Conservation (phyloP, 2,113 vertebrate species). For the Romanogobio albipinnatus region DNA sequence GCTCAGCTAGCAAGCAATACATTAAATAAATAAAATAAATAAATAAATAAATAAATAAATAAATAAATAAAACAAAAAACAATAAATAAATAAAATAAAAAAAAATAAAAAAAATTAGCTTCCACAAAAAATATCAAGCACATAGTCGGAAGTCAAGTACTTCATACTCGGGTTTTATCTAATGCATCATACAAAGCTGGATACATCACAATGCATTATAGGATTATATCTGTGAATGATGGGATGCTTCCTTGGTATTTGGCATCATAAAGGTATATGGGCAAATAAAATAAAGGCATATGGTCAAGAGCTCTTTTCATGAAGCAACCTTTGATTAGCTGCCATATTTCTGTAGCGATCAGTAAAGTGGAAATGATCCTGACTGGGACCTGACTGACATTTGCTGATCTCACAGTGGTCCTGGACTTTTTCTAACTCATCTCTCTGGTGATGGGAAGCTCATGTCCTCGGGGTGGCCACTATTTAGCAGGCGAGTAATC, state of each 20-base stretch:
- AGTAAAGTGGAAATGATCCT: conserved; percentile 8
- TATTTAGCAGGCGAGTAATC: conserved; percentile 32
- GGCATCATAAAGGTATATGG: not conserved
- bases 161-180: not conserved
- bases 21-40: too few relatives aligned
- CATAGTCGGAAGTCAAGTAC: too few relatives aligned
- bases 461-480: conserved; percentile 19
- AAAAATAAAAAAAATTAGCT: too few relatives aligned
- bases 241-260: not conserved
- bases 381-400: not conserved
- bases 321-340: conserved; percentile 36
- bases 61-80: too few relatives aligned
- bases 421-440: conserved; percentile 5
- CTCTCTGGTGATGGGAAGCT: not conserved
- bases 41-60: too few relatives aligned
- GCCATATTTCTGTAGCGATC: not conserved
- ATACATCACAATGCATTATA: not conserved
- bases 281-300: not conserved
- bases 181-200: not conserved
- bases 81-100: too few relatives aligned
- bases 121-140: too few relatives aligned
- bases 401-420: not conserved
- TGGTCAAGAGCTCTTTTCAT: conserved; percentile 5
- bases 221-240: not conserved
- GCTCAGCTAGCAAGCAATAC: not conserved